Base-by-base conservation (phyloP, 2,888 invertebrate species). In the Drosophila pseudotalamancana region DNA sequence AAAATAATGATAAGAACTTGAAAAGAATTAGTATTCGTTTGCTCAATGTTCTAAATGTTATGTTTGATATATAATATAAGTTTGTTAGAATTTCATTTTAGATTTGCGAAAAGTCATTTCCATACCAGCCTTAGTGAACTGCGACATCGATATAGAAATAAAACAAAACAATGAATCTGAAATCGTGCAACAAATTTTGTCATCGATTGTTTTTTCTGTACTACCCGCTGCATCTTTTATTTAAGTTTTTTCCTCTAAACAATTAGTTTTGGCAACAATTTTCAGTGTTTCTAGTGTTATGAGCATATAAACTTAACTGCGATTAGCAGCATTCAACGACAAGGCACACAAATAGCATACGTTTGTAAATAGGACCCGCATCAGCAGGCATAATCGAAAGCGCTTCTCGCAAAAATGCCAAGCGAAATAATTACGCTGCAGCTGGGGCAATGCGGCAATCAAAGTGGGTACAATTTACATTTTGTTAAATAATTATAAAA, bases 371-470 rank as follows among this genome's bases (percentile, higher is more conserved):
- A 29, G n/a, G 6, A 21, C n/a, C 8, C 12, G 18, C 46, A 69
- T 43, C 34, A 49, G 29, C 43, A 35, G 31, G 19, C 23, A 43
- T 39, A 12, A 51, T 35, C 43, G 49, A 62, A 49, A 18, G 12
- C 12, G 12, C 16, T 60, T 31, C 29, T 56, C 29, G 23, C 11
- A 51, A 46, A 60, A 59, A 99, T 99, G 99, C 98, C 99, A 60
- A 97, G 98, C 92, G 99, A 99, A 95, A 98, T 99, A 94, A 99
- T 99, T 91, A 99, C 98, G n/a, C 92, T 99, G 55, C 99, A 99
- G 91, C 93, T 99, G 59, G 99, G 99, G 88, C 99, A 99, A 92
- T 99, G 99, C 91, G 99, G 99, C 75, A 99, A 99, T 92, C 99
- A 99, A 93, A 98, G 98, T 98, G 92, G 94, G 95, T 92, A 19